Conservation (phyloP, 2,888 invertebrate genomes). For the Colletes collaris region DNA sequence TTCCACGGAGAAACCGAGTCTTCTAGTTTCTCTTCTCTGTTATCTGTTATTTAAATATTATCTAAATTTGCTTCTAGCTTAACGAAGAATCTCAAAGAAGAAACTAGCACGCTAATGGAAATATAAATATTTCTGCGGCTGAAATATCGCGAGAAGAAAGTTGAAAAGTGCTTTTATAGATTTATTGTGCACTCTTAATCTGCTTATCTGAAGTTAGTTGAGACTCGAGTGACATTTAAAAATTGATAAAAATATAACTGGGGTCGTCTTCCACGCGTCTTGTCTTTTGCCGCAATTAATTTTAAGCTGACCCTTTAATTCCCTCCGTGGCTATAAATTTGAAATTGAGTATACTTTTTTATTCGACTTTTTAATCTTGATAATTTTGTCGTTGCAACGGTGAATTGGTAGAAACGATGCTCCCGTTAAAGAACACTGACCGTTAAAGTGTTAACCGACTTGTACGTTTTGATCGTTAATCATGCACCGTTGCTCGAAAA, state of each 20-base stretch:
- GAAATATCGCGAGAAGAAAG: neutral
- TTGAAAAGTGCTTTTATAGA: neutral
- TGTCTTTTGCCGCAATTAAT: too few relatives aligned
- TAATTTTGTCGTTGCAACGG: conserved; percentile 5
- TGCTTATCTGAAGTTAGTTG: too few relatives aligned
- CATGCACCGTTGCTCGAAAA: conserved; percentile 12
- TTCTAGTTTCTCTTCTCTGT: neutral
- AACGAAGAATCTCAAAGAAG: neutral
- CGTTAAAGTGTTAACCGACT: neutral
- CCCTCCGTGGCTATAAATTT: too few relatives aligned
- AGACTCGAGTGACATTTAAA: neutral
- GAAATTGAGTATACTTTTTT: too few relatives aligned
- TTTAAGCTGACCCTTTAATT: too few relatives aligned
- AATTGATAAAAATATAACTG: neutral
- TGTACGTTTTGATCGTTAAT: conserved; percentile 10
- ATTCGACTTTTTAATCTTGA: neutral
- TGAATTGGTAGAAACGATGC: neutral
- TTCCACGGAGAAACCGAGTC: neutral
- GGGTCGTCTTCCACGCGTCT: too few relatives aligned
- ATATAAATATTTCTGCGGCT: neutral
- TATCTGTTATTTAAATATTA: conserved; percentile 3
- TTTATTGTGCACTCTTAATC: neutral
- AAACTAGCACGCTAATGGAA: neutral
- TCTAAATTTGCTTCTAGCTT: neutral
- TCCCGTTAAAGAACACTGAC: conserved; percentile 26